phyloP scores from a whole-genome alignment of 2,113 vertebrate species.

The Syngnathus typhle region DNA sequence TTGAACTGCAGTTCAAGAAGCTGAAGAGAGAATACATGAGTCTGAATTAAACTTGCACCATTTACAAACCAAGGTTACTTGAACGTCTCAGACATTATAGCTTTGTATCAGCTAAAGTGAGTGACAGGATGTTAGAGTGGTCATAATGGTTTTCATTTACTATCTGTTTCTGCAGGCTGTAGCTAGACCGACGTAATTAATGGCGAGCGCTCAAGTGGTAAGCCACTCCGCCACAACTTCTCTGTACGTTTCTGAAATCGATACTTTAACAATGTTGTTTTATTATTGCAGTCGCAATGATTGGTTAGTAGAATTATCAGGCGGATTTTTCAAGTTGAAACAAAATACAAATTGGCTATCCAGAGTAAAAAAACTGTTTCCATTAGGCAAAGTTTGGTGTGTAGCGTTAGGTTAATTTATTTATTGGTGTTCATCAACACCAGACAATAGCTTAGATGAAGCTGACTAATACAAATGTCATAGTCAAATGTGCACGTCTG shows the following conservation, averaged over 20 bases:
- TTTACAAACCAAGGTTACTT: slow-evolving; percentile 43
- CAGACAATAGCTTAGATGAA: not conserved
- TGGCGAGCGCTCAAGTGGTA: slow-evolving; percentile 38
- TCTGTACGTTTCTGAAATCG: not conserved
- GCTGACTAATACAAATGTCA: not conserved
- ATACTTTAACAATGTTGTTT: not conserved
- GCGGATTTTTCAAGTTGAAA: not conserved
- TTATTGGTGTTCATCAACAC: not conserved
- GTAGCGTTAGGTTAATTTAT: no score
- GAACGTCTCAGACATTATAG: slow-evolving; percentile 35
- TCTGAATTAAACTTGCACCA: slow-evolving; percentile 5
- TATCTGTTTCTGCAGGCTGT: slow-evolving; percentile 63
- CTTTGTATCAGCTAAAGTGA: slow-evolving; percentile 39
- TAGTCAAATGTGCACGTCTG: not conserved
- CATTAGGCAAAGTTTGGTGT: no score
- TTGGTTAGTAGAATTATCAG: not conserved
- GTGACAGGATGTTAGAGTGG: slow-evolving; percentile 47
- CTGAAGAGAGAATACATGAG: not conserved
- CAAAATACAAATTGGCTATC: not conserved
- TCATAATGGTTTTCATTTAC: slow-evolving; percentile 65
- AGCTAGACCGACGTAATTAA: slow-evolving; percentile 68
- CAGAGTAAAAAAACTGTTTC: not conserved
- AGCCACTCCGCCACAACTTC: not conserved
- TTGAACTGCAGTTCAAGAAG: not conserved
- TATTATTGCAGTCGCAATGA: not conserved